Percentiles rank a stretch among this genome's conserved stretches.
These are phyloP conservation scores for Lasaia peninsularis DNA, from an alignment of 1,140 invertebrate genomes.

Conservation along the genomic window DNA sequence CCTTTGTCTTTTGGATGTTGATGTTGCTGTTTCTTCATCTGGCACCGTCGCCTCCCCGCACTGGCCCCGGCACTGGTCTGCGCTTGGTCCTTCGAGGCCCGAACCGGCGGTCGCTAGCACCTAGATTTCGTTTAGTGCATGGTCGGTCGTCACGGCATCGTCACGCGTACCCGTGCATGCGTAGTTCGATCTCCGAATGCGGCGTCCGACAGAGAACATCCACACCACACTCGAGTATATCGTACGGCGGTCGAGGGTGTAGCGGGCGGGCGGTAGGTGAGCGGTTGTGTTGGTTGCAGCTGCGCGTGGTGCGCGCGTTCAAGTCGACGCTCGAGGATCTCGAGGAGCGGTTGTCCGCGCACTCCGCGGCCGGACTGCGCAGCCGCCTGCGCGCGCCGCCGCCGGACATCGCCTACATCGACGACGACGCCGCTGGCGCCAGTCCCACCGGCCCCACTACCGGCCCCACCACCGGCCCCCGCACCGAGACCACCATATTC, in stretches of 20 bases:
- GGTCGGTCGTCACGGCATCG: slow-evolving; percentile 30
- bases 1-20: slow-evolving; percentile 46
- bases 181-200: slow-evolving; percentile 49
- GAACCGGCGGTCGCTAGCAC: slow-evolving; percentile 40
- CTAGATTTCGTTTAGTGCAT: slow-evolving; percentile 42
- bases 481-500: slow-evolving; percentile 76
- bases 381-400: slow-evolving; percentile 92
- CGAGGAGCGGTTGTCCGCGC: slow-evolving; percentile 98
- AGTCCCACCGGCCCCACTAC: slow-evolving; percentile 58
- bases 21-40: slow-evolving; percentile 34
- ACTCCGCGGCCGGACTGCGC: slow-evolving; percentile 97
- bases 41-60: slow-evolving; percentile 37
- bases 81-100: slow-evolving; percentile 37
- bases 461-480: slow-evolving; percentile 70
- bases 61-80: slow-evolving; percentile 25
- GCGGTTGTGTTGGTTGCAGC: slow-evolving; percentile 89
- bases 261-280: slow-evolving; percentile 25
- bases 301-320: slow-evolving; percentile 99
- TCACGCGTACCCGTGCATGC: slow-evolving; percentile 33
- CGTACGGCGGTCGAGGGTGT: slow-evolving; percentile 22
- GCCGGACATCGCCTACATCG: slow-evolving; percentile 94
- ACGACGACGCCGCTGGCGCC: slow-evolving; percentile 86
- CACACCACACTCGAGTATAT: slow-evolving; percentile 65
- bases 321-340: slow-evolving; percentile 99
- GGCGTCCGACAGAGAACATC: slow-evolving; percentile 46